phyloP scores from a whole-genome alignment of 2,797 vertebrate genomes.

The Acanthopagrus latus region DNA sequence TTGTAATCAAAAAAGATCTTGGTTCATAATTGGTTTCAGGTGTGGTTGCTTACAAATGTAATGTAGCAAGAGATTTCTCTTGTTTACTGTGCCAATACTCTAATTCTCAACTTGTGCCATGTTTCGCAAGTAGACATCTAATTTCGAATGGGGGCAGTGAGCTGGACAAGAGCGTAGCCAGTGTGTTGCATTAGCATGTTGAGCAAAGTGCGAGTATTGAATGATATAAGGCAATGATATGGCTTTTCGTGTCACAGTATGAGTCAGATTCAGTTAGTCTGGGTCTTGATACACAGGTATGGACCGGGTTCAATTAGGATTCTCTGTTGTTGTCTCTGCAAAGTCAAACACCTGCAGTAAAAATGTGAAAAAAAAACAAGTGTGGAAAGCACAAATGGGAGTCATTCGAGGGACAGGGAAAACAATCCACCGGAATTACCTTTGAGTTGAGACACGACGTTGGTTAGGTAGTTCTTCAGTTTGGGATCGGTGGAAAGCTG shows the following conservation, averaged over 20 bases:
- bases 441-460: constrained; percentile 94
- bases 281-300: no score
- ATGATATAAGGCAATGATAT: background rate
- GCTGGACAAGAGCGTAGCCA: background rate
- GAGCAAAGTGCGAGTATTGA: background rate
- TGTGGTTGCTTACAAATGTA: background rate
- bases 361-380: no score
- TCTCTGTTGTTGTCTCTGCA: background rate
- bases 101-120: background rate
- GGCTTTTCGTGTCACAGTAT: background rate
- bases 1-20: no score
- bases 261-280: background rate
- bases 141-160: background rate
- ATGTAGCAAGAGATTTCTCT: no score
- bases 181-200: background rate
- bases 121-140: background rate
- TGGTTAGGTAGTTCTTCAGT: constrained; percentile 92
- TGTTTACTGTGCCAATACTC: no score
- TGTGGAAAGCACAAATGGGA: background rate
- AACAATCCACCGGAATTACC: constrained; percentile 76
- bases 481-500: constrained; percentile 91
- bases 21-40: no score
- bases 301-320: background rate
- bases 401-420: background rate
- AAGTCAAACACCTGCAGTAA: no score